Evolutionary conservation across 1,140 invertebrate genomes (phyloP), one percentile per base, ranked within the genome.

Genomic region (Micrasema longulum): DNA sequence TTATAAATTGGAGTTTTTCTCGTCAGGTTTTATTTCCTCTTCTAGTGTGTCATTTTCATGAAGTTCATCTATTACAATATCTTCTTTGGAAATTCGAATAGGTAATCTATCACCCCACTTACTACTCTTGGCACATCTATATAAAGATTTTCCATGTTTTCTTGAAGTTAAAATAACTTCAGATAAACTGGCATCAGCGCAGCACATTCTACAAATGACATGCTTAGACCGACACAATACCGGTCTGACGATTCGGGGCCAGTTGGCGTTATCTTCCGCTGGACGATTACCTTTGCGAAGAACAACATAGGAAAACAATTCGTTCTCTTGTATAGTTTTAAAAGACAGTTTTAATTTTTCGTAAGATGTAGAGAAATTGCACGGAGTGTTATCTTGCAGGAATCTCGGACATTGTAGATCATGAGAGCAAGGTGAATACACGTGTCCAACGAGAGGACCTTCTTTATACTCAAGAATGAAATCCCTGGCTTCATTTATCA

Each of bases 341-440:
- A 80, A 77, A 5, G 77, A 79, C 70, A 90, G 83, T 23, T 84
- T 83, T 66, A 93, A 77, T 0, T 87, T 83, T 43, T 84, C 79
- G 81, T 91, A 95, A 10, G 83, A 76, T 20, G 90, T 86, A 71
- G 88, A 76, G 81, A 95, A 96, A 80, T 92, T 95, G 80, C 95
- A 97, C 0, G 92, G 91, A 10, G 87, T 91, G 6, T 87, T 85
- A 48, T 90, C 82, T 72, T 89, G 82, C 45, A 82, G 45, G 65
- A 88, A 88, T 69, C 89, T 84, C 0, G 95, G 95, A 82, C 95
- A 97, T 0, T 79, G 67, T 10, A 82, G 78, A 71, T 96, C 91
- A 79, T 96, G 93, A 0, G 95, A 91, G 83, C 95, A 97, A 87
- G 95, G 95, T 50, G 92, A 88, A 80, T 94, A 90, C 38, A 93